Conservation (phyloP, 2,888 invertebrate genomes). For the Sialis lutaria region DNA sequence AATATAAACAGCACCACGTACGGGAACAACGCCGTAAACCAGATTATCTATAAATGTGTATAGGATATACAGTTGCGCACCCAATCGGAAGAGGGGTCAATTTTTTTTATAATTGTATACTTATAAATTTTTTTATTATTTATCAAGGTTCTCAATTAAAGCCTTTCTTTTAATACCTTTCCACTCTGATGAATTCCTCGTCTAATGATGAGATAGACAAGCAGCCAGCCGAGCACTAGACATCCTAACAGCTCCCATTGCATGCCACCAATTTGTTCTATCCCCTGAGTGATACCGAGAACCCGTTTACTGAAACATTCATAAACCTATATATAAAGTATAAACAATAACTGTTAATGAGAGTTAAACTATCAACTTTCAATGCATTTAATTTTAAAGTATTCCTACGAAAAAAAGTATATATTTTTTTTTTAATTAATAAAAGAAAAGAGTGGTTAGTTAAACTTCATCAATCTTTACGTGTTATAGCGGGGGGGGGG, state of each 20-base stretch:
- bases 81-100: not conserved
- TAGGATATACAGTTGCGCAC: not conserved
- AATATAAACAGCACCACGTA: slow-evolving; percentile 58
- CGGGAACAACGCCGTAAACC: slow-evolving; percentile 60
- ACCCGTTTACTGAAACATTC: slow-evolving; percentile 32
- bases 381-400: too few species aligned
- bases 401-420: too few species aligned
- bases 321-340: too few species aligned
- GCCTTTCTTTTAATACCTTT: slow-evolving; percentile 32
- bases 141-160: too few species aligned
- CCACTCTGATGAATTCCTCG: slow-evolving; percentile 60
- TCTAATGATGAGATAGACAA: slow-evolving; percentile 53
- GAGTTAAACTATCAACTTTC: too few species aligned
- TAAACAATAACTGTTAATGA: too few species aligned
- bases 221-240: slow-evolving; percentile 44
- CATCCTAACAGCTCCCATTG: slow-evolving; percentile 51
- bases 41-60: slow-evolving; percentile 37
- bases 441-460: too few species aligned
- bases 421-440: too few species aligned
- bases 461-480: too few species aligned
- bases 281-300: slow-evolving; percentile 36
- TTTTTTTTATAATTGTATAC: too few species aligned
- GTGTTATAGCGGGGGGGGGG: too few species aligned
- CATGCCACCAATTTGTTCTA: slow-evolving; percentile 42
- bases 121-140: too few species aligned